Base-by-base conservation (phyloP, 2,888 invertebrate species). In the Doris montereyensis region DNA sequence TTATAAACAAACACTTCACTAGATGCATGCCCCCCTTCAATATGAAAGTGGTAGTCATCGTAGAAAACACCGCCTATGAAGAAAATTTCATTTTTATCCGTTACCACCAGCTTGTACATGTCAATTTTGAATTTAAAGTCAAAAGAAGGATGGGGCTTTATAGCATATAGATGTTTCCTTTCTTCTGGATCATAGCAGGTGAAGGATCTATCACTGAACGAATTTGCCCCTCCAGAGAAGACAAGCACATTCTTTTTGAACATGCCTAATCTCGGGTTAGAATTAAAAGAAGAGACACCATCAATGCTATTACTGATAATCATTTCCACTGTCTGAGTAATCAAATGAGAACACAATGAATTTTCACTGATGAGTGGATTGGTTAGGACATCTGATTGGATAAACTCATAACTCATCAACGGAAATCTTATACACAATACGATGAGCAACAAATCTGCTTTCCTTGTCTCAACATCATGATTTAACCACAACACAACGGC, bases 401-500 rank as follows among this genome's bases (percentile, higher is more conserved):
- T 79, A 78, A 79, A 87, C 4, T 85, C 83, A 0, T 81, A 76
- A 13, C 80, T 94, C 24, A 97, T 92, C 67, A 97, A 92, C 0
- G 97, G 96, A 84, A 97, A 92, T 89, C 96, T 95, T 5, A 97
- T 94, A 79, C 95, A 92, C 79, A 94, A 94, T 76, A 97, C 92
- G 79, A 97, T 92, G 84, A 93, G 93, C 13, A 95, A 93, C 84
- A 97, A 93, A 70, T 81, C 76, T 13, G 60, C 67, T 84, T 93
- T 93, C 87, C 94, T 94, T 81, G 96, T 93, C 2, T 93, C 89
- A 60, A 93, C 92, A 89, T 97, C 96, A 91, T 96, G 94, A 84
- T 95, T 94, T 70, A 97, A 93, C 97, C 97, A 97, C 35, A 94
- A 93, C 93, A 96, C 94, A 24, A 97, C 92, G 80, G 96, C 96